Evolutionary conservation across 2,113 vertebrate genomes (phyloP).

Genomic region (Epinephelus lanceolatus): DNA sequence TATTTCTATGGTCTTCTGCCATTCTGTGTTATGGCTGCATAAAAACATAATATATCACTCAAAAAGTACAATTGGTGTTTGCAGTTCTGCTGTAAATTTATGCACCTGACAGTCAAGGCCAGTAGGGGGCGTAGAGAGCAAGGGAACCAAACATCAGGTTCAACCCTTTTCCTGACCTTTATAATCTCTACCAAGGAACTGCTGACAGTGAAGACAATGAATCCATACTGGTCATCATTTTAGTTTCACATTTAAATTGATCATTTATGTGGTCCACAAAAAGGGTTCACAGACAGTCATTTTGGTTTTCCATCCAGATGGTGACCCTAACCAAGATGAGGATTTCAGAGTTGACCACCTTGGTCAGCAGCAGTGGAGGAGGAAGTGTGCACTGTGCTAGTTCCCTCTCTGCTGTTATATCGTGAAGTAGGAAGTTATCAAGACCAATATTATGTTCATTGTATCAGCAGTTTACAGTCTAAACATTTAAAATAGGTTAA

Average conservation of each 20-base stretch:
- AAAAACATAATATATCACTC: neutral
- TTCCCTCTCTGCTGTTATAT: conserved; percentile 55
- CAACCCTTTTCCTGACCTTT: neutral
- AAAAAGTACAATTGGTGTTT: neutral
- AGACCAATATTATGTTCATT: neutral
- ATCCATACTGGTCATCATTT: neutral
- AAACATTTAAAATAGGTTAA: neutral
- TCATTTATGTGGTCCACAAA: neutral
- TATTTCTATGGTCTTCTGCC: neutral
- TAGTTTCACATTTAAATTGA: neutral
- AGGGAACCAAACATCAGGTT: neutral
- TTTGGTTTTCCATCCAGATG: conserved; percentile 74
- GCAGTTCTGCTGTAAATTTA: neutral
- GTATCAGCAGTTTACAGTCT: neutral
- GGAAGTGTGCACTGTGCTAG: conserved; percentile 51
- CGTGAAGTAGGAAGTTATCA: conserved; percentile 63
- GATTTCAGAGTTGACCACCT: conserved; percentile 89
- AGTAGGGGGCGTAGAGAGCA: conserved; percentile 9
- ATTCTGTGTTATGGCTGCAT: neutral
- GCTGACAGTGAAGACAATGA: neutral
- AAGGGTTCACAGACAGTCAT: neutral
- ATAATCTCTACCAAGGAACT: neutral
- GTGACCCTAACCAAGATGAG: conserved; percentile 84
- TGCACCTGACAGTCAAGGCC: neutral
- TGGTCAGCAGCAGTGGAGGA: conserved; percentile 78